Evolutionary conservation across 2,797 vertebrate species (phyloP).

Genomic region (Sebastes baramenuke): DNA sequence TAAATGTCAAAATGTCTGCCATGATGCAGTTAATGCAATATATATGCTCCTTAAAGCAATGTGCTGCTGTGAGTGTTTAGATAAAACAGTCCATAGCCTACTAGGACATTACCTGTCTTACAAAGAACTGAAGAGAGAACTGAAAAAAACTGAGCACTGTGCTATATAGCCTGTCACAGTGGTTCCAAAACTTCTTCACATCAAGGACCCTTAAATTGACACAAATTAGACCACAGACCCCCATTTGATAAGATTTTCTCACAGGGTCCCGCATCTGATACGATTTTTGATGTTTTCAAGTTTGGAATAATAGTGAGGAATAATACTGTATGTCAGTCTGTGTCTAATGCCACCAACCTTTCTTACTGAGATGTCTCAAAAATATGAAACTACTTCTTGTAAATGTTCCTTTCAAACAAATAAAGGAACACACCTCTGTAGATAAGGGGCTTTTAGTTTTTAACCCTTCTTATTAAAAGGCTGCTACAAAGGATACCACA

Average conservation of each 20-base stretch:
- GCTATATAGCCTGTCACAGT: no score
- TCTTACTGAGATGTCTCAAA: conserved; percentile 37
- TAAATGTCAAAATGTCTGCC: background rate
- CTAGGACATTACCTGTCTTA: background rate
- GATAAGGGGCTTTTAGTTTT: background rate
- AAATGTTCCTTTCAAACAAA: conserved; percentile 47
- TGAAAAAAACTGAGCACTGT: rapidly evolving
- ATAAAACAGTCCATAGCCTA: background rate
- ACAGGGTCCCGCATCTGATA: no score
- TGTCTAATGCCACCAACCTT: background rate
- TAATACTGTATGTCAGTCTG: conserved; percentile 1
- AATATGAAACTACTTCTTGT: conserved; percentile 39
- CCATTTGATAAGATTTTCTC: no score
- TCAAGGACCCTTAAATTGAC: no score
- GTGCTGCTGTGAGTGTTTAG: background rate
- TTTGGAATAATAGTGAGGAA: conserved; percentile 1
- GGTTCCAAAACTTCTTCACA: no score
- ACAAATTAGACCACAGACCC: rapidly evolving
- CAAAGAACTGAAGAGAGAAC: background rate
- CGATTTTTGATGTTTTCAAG: rapidly evolving
- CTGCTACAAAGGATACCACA: conserved; percentile 63
- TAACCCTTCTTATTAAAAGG: conserved; percentile 46
- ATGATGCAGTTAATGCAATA: background rate
- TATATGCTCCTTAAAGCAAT: background rate
- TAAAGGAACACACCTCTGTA: conserved; percentile 31